Percentiles rank a stretch among this genome's conserved stretches.
Conservation (phyloP, 2,888 invertebrate species). For the Trichopoda pennipes region DNA sequence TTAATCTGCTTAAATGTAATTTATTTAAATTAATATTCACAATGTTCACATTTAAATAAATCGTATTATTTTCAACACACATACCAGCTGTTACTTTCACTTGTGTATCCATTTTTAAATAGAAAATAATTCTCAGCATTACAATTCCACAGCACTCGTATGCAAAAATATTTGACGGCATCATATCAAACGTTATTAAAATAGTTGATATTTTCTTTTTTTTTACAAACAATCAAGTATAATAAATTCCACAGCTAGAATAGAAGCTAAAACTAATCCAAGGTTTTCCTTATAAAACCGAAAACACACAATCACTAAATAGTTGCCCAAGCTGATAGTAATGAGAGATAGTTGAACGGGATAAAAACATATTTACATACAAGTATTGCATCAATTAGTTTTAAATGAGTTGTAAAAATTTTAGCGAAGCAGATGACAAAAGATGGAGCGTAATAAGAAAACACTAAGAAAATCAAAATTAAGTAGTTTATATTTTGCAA, state of each 20-base stretch:
- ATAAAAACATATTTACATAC: slow-evolving; percentile 4
- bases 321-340: slow-evolving; percentile 17
- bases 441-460: not conserved
- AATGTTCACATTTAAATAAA: slow-evolving; percentile 7
- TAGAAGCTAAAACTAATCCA: slow-evolving; percentile 46
- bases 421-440: not conserved
- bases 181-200: slow-evolving; percentile 49
- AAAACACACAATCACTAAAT: slow-evolving; percentile 13
- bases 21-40: not conserved
- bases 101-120: slow-evolving; percentile 26
- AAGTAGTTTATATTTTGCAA: not conserved
- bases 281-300: slow-evolving; percentile 39
- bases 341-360: not conserved
- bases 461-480: not conserved
- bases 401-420: slow-evolving; percentile 12
- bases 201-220: slow-evolving; percentile 10
- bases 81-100: slow-evolving; percentile 51
- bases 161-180: slow-evolving; percentile 46
- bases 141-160: slow-evolving; percentile 31
- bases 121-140: slow-evolving; percentile 19
- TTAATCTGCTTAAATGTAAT: slow-evolving; percentile 10
- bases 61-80: slow-evolving; percentile 22
- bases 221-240: slow-evolving; percentile 16
- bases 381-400: slow-evolving; percentile 20
- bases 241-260: slow-evolving; percentile 43